Evolutionary conservation across 2,888 invertebrate species (phyloP), one percentile per base, ranked within the genome.

Genomic region (Thera britannica): DNA sequence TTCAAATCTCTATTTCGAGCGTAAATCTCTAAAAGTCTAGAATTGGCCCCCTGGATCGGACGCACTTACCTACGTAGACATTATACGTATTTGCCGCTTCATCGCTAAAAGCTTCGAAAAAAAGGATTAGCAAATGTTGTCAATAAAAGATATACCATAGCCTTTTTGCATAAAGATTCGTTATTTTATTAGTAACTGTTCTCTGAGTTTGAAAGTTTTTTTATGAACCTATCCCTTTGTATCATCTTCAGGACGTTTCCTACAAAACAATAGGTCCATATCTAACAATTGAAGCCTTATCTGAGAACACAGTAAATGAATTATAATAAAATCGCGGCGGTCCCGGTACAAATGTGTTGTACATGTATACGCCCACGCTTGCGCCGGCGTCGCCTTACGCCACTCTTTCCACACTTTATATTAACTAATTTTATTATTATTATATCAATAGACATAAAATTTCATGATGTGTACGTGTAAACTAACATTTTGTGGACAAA

Each of bases 311-410:
- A 87, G 86, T 89, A 91, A 92, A 88, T 90, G 90, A 90, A 90
- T 92, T 92, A 92, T 90, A 92, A 90, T 90, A 92, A 90, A 90
- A 87, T 84, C 82, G 85, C 81, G 82, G 83, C 82, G 84, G 84
- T 82, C 84, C 81, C 77, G 49, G 81, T 86, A 92, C 92, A 92
- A 92, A 92, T 92, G 89, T 88, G 89, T 86, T 83, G 87, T 83
- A 80, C 88, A 73, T 90, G 91, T 91, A 72, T 76, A 75, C 87
- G 84, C 92, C 92, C 85, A 90, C 91, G 87, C 86, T 58, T 62
- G 68, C 62, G 63, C 72, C 85, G 64, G 69, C 65, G 65, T 59
- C 66, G 70, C 67, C 75, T 75, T 57, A 41, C 41, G 60, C 41
- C 70, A 63, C 66, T 78, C 77, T 70, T 65, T 76, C 68, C 66